Evolutionary conservation across 1,140 invertebrate genomes (phyloP).

Genomic region (Drosophila teissieri): DNA sequence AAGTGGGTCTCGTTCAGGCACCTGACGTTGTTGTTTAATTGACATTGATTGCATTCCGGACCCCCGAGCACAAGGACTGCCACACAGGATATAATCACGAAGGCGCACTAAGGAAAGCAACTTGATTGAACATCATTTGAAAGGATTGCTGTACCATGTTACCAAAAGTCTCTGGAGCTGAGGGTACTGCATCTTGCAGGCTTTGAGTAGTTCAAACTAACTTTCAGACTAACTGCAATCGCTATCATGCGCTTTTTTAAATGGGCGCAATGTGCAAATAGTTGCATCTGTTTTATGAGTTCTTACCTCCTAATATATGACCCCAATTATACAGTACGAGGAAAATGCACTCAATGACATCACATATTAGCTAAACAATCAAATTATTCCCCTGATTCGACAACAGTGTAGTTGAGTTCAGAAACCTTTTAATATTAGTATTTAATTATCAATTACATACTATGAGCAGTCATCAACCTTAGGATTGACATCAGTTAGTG

Average conservation of each 20-base stretch:
- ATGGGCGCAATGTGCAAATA: background rate
- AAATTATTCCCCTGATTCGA: too few species aligned
- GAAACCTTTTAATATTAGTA: too few species aligned
- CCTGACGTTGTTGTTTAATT: constrained; percentile 32
- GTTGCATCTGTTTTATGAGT: background rate
- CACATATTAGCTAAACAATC: background rate
- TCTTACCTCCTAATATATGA: background rate
- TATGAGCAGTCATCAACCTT: constrained; percentile 9
- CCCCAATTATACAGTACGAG: background rate
- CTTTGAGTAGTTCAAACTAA: background rate
- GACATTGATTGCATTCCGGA: constrained; percentile 36
- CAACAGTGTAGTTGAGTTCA: too few species aligned
- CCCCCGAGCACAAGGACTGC: background rate
- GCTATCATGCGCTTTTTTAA: constrained; percentile 2
- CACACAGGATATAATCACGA: constrained; percentile 1
- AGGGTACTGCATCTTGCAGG: constrained; percentile 13
- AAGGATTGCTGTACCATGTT: background rate
- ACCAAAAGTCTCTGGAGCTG: constrained; percentile 31
- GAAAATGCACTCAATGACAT: constrained; percentile 13
- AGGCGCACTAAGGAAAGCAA: constrained; percentile 17
- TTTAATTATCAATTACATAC: background rate
- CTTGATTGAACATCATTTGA: background rate
- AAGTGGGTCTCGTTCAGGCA: constrained; percentile 61
- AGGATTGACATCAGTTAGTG: background rate
- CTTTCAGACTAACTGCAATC: constrained; percentile 5